Conservation (phyloP, 2,113 vertebrate genomes). For the pig (Sus scrofa) region DNA sequence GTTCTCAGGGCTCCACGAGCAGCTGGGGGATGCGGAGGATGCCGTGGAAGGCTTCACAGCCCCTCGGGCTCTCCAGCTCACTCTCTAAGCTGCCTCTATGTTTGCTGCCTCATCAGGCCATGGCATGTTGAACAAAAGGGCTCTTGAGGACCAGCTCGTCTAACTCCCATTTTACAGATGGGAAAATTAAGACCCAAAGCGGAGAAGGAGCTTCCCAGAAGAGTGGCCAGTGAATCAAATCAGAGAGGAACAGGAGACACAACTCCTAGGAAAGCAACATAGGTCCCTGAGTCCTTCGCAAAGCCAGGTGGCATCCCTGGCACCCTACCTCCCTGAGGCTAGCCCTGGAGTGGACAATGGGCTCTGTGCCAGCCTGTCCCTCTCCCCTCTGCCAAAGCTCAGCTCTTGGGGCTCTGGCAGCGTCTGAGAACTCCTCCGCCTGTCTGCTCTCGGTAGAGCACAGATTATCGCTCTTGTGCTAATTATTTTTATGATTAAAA, state of each 20-base stretch:
- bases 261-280: not conserved
- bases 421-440: conserved; percentile 58
- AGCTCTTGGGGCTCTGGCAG: conserved; percentile 55
- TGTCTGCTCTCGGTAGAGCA: conserved; percentile 75
- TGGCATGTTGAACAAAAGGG: not conserved
- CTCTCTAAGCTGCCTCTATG: not conserved
- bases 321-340: not conserved
- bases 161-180: conserved; percentile 49
- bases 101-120: not conserved
- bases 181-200: conserved; percentile 25
- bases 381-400: conserved; percentile 19
- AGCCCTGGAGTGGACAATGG: not conserved
- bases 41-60: fast-evolving
- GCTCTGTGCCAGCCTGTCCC: not conserved
- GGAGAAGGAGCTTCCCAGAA: not conserved
- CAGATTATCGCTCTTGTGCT: conserved; percentile 81
- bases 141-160: not conserved
- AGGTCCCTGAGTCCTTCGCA: not conserved
- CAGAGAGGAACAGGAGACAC: not conserved
- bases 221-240: not conserved
- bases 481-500: conserved; percentile 87
- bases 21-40: not conserved
- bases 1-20: not conserved
- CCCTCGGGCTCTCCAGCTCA: not conserved
- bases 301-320: not conserved